Conservation (phyloP, 92 coral and sea anemone species). For the Scolanthus callimorphus region DNA sequence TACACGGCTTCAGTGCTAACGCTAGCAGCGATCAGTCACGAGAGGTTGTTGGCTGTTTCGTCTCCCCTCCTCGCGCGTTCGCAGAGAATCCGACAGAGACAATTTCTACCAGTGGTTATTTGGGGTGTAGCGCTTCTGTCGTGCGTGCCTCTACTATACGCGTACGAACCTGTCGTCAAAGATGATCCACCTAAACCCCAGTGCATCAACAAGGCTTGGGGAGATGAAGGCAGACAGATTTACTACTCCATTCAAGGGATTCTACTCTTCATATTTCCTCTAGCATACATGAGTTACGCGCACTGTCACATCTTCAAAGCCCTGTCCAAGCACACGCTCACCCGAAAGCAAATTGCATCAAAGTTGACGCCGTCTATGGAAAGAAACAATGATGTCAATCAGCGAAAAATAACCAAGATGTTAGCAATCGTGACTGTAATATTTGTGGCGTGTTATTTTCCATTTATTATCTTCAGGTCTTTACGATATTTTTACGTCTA, state of each 20-base stretch:
- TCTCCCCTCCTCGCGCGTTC: constrained; percentile 64
- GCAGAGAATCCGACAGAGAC: constrained; percentile 37
- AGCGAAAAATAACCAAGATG: constrained; percentile 73
- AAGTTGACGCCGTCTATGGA: constrained; percentile 3
- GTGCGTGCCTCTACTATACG: constrained; percentile 72
- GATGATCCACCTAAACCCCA: constrained; percentile 19
- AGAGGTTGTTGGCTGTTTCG: constrained; percentile 62
- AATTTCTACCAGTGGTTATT: constrained; percentile 29
- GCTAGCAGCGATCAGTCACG: constrained; percentile 71
- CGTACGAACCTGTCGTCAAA: constrained; percentile 50
- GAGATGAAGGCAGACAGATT: constrained; percentile 66
- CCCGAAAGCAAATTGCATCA: constrained; percentile 22
- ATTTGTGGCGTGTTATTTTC: constrained; percentile 66
- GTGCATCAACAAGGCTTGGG: constrained; percentile 75
- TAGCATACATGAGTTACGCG: constrained; percentile 60
- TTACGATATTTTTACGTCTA: constrained; percentile 64
- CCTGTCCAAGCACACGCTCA: constrained; percentile 28
- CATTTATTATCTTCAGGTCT: constrained; percentile 57
- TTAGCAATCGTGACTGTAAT: constrained; percentile 60
- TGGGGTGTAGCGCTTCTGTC: constrained; percentile 59
- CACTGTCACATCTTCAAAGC: constrained; percentile 59
- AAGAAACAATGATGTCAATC: constrained; percentile 18
- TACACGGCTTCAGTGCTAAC: constrained; percentile 78
- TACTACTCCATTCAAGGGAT: constrained; percentile 83
- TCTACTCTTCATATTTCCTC: constrained; percentile 56